These are phyloP conservation scores for Nasonia longicornis DNA, from an alignment of 1,140 invertebrate species.

Conservation along the genomic window DNA sequence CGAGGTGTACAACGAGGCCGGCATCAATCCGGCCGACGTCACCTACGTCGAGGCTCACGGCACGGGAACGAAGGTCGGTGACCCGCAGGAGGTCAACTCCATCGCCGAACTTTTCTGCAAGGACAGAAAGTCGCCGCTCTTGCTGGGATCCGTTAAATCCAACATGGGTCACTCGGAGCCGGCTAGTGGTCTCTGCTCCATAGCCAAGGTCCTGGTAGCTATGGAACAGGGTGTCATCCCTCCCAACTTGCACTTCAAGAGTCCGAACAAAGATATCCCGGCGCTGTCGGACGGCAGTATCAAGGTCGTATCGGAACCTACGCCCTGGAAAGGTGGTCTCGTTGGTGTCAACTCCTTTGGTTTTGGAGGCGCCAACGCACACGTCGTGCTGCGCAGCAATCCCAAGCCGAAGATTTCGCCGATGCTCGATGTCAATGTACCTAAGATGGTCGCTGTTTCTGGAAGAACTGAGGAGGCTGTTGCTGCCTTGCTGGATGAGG, in stretches of 20 bases:
- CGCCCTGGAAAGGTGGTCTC: conserved; percentile 86
- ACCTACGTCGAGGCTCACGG: conserved; percentile 95
- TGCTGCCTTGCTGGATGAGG: conserved; percentile 75
- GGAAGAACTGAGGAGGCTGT: conserved; percentile 89
- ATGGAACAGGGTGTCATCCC: conserved; percentile 92
- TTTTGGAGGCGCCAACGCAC: conserved; percentile 97
- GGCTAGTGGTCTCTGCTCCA: conserved; percentile 89
- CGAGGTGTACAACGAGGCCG: conserved; percentile 86
- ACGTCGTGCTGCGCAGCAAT: conserved; percentile 86
- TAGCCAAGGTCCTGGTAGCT: conserved; percentile 91
- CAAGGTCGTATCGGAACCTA: conserved; percentile 84
- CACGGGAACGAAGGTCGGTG: conserved; percentile 94
- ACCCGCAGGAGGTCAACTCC: conserved; percentile 95
- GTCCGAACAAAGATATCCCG: conserved; percentile 90
- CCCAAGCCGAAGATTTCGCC: conserved; percentile 76
- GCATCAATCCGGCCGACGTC: conserved; percentile 84
- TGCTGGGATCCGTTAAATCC: conserved; percentile 96
- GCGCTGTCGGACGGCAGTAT: conserved; percentile 87
- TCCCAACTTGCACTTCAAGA: conserved; percentile 88
- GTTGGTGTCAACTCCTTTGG: conserved; percentile 96
- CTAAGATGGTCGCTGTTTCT: conserved; percentile 82
- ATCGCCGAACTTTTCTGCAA: conserved; percentile 93
- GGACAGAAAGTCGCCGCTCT: conserved; percentile 80
- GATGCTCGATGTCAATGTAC: conserved; percentile 69
- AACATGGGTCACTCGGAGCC: conserved; percentile 99